phyloP scores from a whole-genome alignment of 2,888 invertebrate species.

The Laothoe populi region DNA sequence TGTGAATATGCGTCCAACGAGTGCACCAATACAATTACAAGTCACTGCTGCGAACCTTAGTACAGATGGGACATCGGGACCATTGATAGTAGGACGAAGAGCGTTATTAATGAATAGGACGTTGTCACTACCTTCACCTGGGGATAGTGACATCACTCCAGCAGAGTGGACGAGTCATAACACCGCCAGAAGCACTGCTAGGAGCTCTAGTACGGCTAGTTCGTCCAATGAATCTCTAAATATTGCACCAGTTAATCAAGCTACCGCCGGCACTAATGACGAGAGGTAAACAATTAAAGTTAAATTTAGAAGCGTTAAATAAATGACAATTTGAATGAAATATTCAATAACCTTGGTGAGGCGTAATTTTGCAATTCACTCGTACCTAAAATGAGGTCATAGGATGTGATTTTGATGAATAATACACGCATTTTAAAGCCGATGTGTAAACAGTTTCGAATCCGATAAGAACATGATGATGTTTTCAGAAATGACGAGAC shows the following conservation, averaged over 20 bases:
- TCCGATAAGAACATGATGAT: constrained; percentile 20
- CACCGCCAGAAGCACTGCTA: constrained; percentile 65
- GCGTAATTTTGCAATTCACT: constrained; percentile 34
- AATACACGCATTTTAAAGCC: constrained; percentile 34
- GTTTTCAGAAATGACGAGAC: constrained; percentile 72
- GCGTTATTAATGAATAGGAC: constrained; percentile 76
- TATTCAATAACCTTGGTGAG: constrained; percentile 38
- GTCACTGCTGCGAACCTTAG: constrained; percentile 77
- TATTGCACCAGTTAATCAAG: constrained; percentile 55
- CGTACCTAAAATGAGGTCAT: constrained; percentile 49
- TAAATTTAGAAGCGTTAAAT: background rate
- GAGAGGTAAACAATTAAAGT: constrained; percentile 65
- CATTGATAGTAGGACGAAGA: constrained; percentile 73
- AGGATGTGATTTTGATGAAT: constrained; percentile 46
- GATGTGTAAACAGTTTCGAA: constrained; percentile 18
- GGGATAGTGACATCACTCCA: constrained; percentile 69
- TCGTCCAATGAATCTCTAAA: constrained; percentile 73
- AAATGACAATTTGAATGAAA: constrained; percentile 24
- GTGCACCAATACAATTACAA: constrained; percentile 78
- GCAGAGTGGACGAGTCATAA: constrained; percentile 73
- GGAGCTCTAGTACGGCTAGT: constrained; percentile 71
- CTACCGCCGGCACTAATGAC: constrained; percentile 60
- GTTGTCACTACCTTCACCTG: constrained; percentile 74
- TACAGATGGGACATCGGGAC: constrained; percentile 70
- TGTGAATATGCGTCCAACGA: constrained; percentile 76